Conservation (phyloP, 2,888 invertebrate species). For the Cantharis lateralis region DNA sequence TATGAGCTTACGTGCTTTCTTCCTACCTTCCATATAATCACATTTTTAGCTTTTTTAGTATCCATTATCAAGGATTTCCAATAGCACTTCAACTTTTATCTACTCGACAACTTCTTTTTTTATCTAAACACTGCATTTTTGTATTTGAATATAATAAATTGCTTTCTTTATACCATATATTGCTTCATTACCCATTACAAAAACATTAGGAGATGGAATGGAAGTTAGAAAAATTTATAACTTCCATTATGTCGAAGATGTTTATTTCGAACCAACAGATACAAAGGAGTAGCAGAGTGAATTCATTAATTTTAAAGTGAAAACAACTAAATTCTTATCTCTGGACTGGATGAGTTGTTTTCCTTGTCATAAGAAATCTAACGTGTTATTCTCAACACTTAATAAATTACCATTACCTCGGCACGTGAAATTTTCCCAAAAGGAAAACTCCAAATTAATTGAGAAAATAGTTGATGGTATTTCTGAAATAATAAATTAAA, state of each 20-base stretch:
- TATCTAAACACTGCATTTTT: not conserved
- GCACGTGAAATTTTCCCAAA: not conserved
- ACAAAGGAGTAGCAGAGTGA: not conserved
- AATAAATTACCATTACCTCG: not conserved
- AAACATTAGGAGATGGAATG: not conserved
- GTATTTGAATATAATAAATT: not conserved
- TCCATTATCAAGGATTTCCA: conserved; percentile 35
- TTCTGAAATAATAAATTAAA: not conserved
- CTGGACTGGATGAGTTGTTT: not conserved
- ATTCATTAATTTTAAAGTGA: not conserved
- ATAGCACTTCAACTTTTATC: conserved; percentile 32
- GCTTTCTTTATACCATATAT: not conserved
- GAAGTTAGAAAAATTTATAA: not conserved
- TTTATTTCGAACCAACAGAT: not conserved
- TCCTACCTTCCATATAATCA: conserved; percentile 29
- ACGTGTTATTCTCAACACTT: not conserved
- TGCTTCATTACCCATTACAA: not conserved
- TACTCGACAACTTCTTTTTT: not conserved
- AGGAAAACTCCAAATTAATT: not conserved
- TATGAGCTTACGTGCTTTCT: conserved; percentile 38
- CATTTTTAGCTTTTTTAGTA: conserved; percentile 39
- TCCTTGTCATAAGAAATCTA: not conserved
- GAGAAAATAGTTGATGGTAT: not conserved
- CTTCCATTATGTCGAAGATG: not conserved
- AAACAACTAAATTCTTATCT: not conserved